Percentiles rank a stretch among this genome's conserved stretches.
These are phyloP conservation scores for Hermetia illucens DNA, from an alignment of 1,140 invertebrate genomes.

Conservation along the genomic window DNA sequence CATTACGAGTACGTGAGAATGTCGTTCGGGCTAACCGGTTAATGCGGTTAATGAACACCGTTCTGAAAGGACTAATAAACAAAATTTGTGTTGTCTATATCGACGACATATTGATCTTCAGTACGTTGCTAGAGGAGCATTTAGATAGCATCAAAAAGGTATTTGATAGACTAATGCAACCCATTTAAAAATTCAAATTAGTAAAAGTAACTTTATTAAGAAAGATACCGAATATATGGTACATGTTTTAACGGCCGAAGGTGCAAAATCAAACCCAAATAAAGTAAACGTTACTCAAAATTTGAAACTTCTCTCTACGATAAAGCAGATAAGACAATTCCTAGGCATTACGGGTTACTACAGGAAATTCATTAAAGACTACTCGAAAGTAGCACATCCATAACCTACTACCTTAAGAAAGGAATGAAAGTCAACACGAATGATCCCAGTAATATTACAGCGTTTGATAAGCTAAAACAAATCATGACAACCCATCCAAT, in stretches of 20 bases:
- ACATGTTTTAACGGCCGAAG: conserved; percentile 13
- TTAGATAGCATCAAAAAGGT: conserved; percentile 16
- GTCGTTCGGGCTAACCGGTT: too few relatives aligned
- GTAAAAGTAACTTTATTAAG: conserved; percentile 15
- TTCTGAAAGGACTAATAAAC: not conserved
- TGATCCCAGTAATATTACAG: too few relatives aligned
- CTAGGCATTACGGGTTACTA: conserved; percentile 9
- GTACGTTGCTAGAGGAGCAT: conserved; percentile 16
- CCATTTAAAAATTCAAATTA: conserved; percentile 10
- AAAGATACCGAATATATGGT: conserved; percentile 19
- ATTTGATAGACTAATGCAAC: conserved; percentile 17
- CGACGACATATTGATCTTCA: conserved; percentile 5
- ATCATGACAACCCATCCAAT: too few relatives aligned
- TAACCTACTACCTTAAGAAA: conserved; percentile 1
- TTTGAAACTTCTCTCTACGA: conserved; percentile 9
- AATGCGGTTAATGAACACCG: conserved; percentile 11
- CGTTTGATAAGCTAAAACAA: too few relatives aligned
- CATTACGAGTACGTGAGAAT: too few relatives aligned
- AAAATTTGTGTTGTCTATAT: conserved; percentile 2
- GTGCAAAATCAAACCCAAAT: conserved; percentile 10
- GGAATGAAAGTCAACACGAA: too few relatives aligned
- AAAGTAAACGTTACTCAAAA: conserved; percentile 9
- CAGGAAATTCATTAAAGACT: conserved; percentile 10
- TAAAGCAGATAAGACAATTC: conserved; percentile 10
- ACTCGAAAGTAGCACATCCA: conserved; percentile 7